Base-by-base conservation (phyloP, 2,113 vertebrate genomes). In the Kryptolebias marmoratus region DNA sequence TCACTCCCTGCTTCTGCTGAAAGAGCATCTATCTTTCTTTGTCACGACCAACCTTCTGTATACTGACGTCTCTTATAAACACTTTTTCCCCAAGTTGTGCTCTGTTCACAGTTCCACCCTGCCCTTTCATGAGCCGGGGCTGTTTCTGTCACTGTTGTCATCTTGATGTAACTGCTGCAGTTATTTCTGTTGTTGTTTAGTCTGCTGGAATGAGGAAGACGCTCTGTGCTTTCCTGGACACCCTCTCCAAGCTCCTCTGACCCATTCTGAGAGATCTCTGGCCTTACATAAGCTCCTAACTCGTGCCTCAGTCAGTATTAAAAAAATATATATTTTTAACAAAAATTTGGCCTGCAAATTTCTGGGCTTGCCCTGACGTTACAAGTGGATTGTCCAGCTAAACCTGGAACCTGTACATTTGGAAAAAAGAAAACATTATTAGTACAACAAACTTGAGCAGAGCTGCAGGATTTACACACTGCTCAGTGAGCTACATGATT, bases 141-240 rank as follows among this genome's bases (percentile, higher is more conserved):
- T 52, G 42, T 18, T 54, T 59, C 57, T 74, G 83, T 75, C n/a
- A 30, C 67, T 69, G 56, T 48, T 71, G 73, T 16, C 47, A 66
- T 72, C 60, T 81, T 71, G 88, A 72, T 18, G 56, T 68, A 76
- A 59, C 77, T 69, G 78, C 71, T 81, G 68, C 27, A 68, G 82
- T 75, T 80, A 80, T 88, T 87, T 10, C 70, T 75, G 76, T 42
- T 77, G 61, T 82, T 88, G 84, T 87, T 87, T 87, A 64, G 86
- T 88, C 78, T 87, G 72, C 66, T 39, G 55, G 68, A 62, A 71
- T 39, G 53, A 58, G 9, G 12, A 81, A 71, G 72, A 78, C 58
- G 49, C 52, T 75, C 70, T 53, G 74, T 62, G 57, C 64, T 74
- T 86, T 86, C 65, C 71, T 59, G 64, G 65, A 76, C 1, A 27